phyloP scores from a whole-genome alignment of 1,140 invertebrate genomes.

The Drosophila triauraria region DNA sequence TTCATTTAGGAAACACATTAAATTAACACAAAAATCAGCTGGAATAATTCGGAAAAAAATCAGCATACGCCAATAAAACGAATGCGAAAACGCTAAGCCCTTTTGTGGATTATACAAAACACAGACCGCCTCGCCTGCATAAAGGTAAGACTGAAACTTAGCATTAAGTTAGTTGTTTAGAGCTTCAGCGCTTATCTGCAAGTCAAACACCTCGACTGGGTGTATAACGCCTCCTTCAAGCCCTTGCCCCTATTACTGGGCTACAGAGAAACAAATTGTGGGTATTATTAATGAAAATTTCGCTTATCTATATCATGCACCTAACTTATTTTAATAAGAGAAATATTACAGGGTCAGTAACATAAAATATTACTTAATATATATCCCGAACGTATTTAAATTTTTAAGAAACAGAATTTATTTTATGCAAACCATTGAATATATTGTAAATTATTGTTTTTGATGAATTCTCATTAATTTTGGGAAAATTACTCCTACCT shows the following conservation, averaged over 20 bases:
- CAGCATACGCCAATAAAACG: conserved; percentile 1
- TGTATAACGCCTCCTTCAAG: conserved; percentile 5
- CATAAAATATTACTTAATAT: neutral
- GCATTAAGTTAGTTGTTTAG: conserved; percentile 9
- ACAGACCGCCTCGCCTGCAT: conserved; percentile 1
- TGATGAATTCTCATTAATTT: no score
- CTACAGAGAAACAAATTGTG: conserved; percentile 3
- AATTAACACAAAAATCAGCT: conserved; percentile 18
- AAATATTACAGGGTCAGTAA: no score
- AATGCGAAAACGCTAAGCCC: conserved; percentile 6
- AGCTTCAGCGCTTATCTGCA: conserved; percentile 11
- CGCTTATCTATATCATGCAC: no score
- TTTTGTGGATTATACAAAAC: conserved; percentile 51
- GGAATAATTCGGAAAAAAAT: conserved; percentile 9
- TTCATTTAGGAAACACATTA: conserved; percentile 39
- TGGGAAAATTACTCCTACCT: no score
- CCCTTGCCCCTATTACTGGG: conserved; percentile 38
- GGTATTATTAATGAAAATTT: neutral
- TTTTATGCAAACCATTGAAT: neutral
- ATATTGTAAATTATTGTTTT: no score
- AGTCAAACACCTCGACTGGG: conserved; percentile 30
- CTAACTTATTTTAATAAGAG: no score
- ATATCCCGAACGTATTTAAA: neutral
- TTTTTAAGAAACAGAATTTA: no score
- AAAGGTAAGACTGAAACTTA: conserved; percentile 48